Percentiles rank a stretch among this genome's conserved stretches.
Evolutionary conservation across 2,797 vertebrate genomes (phyloP).

Genomic region (Gobionotothen gibberifrons): DNA sequence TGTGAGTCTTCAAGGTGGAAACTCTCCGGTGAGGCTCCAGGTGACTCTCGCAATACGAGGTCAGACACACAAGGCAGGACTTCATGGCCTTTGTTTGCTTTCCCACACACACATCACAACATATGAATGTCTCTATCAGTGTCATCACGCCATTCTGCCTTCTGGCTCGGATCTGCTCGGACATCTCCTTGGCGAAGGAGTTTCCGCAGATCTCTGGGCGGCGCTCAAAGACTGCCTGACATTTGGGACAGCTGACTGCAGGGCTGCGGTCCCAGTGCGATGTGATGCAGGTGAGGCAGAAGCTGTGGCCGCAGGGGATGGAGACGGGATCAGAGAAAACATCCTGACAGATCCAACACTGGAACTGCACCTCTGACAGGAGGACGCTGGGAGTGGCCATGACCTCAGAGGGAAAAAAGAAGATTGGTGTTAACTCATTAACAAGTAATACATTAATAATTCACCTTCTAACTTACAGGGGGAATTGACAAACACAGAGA

Average conservation of each 20-base stretch:
- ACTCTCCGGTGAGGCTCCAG: slow-evolving; percentile 75
- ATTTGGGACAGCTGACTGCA: slow-evolving; percentile 72
- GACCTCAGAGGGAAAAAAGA: slow-evolving; percentile 18
- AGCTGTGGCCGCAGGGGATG: slow-evolving; percentile 83
- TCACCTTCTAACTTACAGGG: slow-evolving; percentile 8
- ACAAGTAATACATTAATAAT: slow-evolving; percentile 15
- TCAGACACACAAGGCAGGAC: slow-evolving; percentile 79
- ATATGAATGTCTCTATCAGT: not conserved
- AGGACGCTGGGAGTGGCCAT: slow-evolving; percentile 46
- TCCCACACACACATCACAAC: slow-evolving; percentile 71
- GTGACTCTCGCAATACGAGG: slow-evolving; percentile 78
- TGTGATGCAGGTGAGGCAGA: slow-evolving; percentile 78
- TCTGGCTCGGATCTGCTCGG: slow-evolving; percentile 65
- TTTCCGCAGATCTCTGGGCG: slow-evolving; percentile 77
- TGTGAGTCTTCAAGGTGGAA: slow-evolving; percentile 70
- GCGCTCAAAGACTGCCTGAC: slow-evolving; percentile 59
- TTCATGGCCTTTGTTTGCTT: slow-evolving; percentile 59
- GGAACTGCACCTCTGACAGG: slow-evolving; percentile 78
- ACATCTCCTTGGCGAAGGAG: slow-evolving; percentile 79
- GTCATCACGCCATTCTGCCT: slow-evolving; percentile 19
- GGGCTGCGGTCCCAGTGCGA: slow-evolving; percentile 60
- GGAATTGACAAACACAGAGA: not conserved
- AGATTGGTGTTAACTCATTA: not conserved
- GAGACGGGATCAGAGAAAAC: slow-evolving; percentile 80
- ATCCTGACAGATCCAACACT: slow-evolving; percentile 76